Base-by-base conservation (phyloP, 1,140 invertebrate species). In the Drosophila lowei region DNA sequence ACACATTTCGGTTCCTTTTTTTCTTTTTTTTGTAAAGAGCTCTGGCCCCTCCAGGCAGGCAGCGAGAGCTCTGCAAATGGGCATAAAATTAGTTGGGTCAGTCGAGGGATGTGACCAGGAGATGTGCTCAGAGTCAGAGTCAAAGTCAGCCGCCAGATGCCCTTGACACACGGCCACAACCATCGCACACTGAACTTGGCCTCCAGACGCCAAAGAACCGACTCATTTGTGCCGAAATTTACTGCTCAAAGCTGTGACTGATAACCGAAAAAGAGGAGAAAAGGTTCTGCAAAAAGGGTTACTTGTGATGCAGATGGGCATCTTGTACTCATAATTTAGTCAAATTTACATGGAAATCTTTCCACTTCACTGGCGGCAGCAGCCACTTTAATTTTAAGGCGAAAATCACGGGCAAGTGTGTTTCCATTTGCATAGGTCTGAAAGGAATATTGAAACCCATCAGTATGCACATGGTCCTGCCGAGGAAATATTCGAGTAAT, bases 1-100 rank as follows among this genome's bases (percentile, higher is more conserved):
- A 90, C 86, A 90, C 86, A 90, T 90, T 90, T 86, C 72, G 66
- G 64, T 74, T 74, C 64, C 47, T 41, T 53, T 44, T 61, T 63
- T 52, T 62, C 18, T 18, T 41, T 38, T 42, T 76, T 77, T 74
- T 86, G 77, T 80, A 68, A 77, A 85, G 65, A 63, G 43, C 72
- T 48, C 41, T 52, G 64, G 34, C 11, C 34, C 64, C 66, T 58
- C 52, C 64, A 43, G 58, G 68, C 70, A 56, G 23, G 44, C 41
- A 38, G 30, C 16, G n/a, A 53, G 38, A 23, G 5, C 49, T 46
- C 68, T 74, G 71, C 74, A 86, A 86, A 86, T 86, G 81, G 81
- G 81, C 81, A 86, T 85, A 80, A 85, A 86, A 86, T 86, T 86
- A 86, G 83, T 76, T 88, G 78, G 83, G 78, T 86, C 77, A 86